A percentile compares a stretch with the other conserved stretches of the same genome.
Conservation (phyloP, 2,113 vertebrate species). For the Pomatorhinus ruficollis region DNA sequence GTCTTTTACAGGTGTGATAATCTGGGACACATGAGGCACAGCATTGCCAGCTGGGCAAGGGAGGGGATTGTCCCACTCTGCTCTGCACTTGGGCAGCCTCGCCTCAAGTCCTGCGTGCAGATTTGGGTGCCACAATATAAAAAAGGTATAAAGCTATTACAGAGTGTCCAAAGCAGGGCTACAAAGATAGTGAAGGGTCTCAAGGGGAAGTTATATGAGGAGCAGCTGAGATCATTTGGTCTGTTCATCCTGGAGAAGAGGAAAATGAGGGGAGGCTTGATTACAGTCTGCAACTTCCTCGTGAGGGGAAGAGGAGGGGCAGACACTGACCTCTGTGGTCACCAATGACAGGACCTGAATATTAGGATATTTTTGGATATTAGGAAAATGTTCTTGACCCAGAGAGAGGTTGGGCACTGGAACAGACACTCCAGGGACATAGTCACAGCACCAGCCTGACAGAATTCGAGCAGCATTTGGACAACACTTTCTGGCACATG, state of each 20-base stretch:
- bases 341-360: too few relatives aligned
- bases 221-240: not conserved
- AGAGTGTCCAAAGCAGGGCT: not conserved
- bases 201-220: rapidly evolving
- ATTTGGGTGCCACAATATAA: not conserved
- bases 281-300: rapidly evolving
- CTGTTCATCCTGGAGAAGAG: not conserved
- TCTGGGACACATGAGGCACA: not conserved
- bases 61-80: rapidly evolving
- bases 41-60: rapidly evolving
- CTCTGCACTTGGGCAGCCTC: rapidly evolving
- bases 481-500: too few relatives aligned
- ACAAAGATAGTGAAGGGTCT: not conserved
- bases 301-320: not conserved
- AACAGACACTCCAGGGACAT: not conserved
- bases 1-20: not conserved
- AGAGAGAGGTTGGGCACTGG: not conserved
- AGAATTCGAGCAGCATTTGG: not conserved
- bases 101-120: rapidly evolving
- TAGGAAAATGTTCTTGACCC: not conserved
- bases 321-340: not conserved
- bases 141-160: not conserved
- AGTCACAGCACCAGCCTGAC: not conserved
- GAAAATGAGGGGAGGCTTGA: not conserved
- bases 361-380: too few relatives aligned